phyloP scores from a whole-genome alignment of 2,797 vertebrate genomes.

The Aselliscus stoliczkanus region DNA sequence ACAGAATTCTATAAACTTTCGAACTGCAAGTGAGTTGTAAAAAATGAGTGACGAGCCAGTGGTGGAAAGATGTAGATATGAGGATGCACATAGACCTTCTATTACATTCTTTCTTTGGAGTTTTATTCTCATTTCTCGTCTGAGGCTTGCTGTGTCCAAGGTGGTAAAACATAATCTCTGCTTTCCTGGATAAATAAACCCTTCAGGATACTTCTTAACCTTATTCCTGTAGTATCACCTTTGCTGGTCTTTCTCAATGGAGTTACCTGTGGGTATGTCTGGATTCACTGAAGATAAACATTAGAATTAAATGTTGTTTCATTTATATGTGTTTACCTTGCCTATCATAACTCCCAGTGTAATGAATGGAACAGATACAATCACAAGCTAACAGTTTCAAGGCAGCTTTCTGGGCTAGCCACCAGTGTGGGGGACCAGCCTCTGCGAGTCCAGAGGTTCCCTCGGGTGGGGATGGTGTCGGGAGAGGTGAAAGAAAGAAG shows the following conservation, averaged over 20 bases:
- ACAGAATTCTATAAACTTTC: neutral
- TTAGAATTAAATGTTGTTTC: conserved; percentile 38
- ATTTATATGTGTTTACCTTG: conserved; percentile 39
- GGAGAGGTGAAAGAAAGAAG: too few relatives aligned
- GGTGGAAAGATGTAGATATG: neutral
- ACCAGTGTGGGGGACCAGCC: too few relatives aligned
- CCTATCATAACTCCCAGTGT: neutral
- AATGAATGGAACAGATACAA: conserved; percentile 2
- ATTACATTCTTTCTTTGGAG: neutral
- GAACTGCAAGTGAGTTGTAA: neutral
- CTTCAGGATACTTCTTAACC: neutral
- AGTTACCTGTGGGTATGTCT: neutral
- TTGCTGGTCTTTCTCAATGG: conserved; percentile 4
- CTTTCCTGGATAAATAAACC: neutral
- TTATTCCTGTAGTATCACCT: neutral
- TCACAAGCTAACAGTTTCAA: conserved; percentile 54
- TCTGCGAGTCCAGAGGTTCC: too few relatives aligned
- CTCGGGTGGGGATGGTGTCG: too few relatives aligned
- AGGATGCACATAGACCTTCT: neutral
- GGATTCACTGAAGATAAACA: conserved; percentile 19
- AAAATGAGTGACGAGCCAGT: fast-evolving
- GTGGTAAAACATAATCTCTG: neutral
- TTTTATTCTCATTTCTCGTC: conserved; percentile 37
- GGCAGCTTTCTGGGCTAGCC: conserved; percentile 20
- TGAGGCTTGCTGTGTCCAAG: neutral